phyloP scores from a whole-genome alignment of 1,140 invertebrate genomes.

The Chironomus striatipennis region DNA sequence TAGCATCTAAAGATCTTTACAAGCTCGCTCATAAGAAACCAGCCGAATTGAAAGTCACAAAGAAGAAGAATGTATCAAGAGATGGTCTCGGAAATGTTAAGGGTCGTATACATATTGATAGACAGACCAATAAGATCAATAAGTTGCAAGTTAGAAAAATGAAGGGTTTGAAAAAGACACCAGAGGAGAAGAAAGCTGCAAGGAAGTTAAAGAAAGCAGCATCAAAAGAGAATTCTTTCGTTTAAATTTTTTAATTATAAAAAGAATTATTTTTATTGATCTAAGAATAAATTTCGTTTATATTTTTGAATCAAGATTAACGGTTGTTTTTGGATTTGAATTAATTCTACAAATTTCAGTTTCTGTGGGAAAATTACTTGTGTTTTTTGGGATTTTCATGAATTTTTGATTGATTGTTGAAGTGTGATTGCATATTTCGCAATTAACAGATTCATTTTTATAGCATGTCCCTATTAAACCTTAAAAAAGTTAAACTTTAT shows the following conservation, averaged over 20 bases:
- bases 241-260: not conserved
- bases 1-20: constrained; percentile 85
- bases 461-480: too few species aligned
- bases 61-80: constrained; percentile 83
- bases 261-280: not conserved
- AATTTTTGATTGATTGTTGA: not conserved
- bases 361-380: not conserved
- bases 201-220: constrained; percentile 45
- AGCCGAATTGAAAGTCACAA: constrained; percentile 68
- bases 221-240: constrained; percentile 29
- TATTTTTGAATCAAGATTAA: not conserved
- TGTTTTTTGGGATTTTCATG: not conserved
- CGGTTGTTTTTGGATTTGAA: not conserved
- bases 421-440: too few species aligned
- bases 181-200: constrained; percentile 55
- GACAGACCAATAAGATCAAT: constrained; percentile 76
- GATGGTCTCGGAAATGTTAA: constrained; percentile 83
- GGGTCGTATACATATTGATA: constrained; percentile 86
- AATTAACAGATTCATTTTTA: too few species aligned
- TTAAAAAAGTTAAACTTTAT: too few species aligned
- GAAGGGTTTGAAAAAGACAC: constrained; percentile 77
- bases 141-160: constrained; percentile 88
- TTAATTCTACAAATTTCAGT: not conserved
- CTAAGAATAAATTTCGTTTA: not conserved
- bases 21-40: constrained; percentile 80